Evolutionary conservation across 2,113 vertebrate genomes (phyloP), one percentile per base, ranked within the genome.

Genomic region (Sigmodon hispidus): DNA sequence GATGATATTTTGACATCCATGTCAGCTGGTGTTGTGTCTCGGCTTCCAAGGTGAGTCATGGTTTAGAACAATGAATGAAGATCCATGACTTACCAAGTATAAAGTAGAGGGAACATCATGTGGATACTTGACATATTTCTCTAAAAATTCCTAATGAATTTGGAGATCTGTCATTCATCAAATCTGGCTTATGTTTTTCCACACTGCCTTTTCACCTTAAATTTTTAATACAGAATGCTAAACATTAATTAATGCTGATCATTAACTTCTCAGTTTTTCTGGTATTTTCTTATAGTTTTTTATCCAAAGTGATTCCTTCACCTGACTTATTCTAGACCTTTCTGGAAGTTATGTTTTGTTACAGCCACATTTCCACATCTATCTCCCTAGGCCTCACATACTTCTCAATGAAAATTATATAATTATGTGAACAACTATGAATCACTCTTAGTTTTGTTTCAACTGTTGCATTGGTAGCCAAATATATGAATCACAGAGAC

Each of bases 1-100:
- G 99, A 98, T 55, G 99, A 99, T 91, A 98, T 98, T 92, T 95
- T 99, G 96, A 98, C 99, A 91, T 99, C 99, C 77, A 3, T 99
- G 65, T 99, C 99, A 45, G 98, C 99, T 8, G 99, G 99, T 10
- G 98, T 99, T 96, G 90, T 99, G 83, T 99, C 99, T 96, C 98
- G 97, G 96, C 97, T 99, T 79, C 99, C 99, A 36, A 80, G 98
- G 99, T 99, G 98, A 99, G 99, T 99, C 84, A 77, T 31, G 61
- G 6, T 93, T 57, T 90, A 92, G 45, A 73, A 36, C 0, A 15
- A 13, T 59, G 43, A 72, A 45, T 16, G 19, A 79, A 48, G 29
- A 57, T 45, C 80, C 40, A 13, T 70, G 84, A 69, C n/a, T 89
- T 15, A 76, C 50, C 52, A 48, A 8, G 7, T 52, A 13, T 22